phyloP scores from a whole-genome alignment of 2,888 invertebrate species.

The Drosophila pseudotalamancana region DNA sequence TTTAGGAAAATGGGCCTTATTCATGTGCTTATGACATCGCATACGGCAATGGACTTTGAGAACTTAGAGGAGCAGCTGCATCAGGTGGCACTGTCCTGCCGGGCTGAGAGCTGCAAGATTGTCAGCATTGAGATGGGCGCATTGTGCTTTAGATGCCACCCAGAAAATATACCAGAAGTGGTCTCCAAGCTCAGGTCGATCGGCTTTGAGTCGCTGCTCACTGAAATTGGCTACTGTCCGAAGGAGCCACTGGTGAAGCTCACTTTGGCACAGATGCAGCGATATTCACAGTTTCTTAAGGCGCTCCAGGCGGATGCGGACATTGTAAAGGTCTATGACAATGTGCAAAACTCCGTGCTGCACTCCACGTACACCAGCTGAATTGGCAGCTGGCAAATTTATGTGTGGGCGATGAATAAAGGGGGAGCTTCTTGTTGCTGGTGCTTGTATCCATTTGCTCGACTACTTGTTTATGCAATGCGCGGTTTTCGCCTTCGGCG shows the following conservation, averaged over 20 bases:
- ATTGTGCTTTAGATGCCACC: conserved; percentile 61
- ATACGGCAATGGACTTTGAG: conserved; percentile 16
- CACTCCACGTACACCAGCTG: conserved; percentile 1
- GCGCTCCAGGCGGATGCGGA: conserved; percentile 46
- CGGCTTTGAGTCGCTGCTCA: conserved; percentile 52
- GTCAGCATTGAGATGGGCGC: conserved; percentile 42
- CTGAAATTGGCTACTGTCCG: conserved; percentile 52
- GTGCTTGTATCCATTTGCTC: conserved; percentile 70
- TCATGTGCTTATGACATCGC: conserved; percentile 43
- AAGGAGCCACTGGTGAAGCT: conserved; percentile 42
- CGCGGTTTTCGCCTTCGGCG: conserved; percentile 24
- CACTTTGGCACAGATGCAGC: conserved; percentile 18
- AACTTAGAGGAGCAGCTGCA: conserved; percentile 41
- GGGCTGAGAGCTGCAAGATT: conserved; percentile 48
- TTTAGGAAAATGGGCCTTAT: conserved; percentile 58
- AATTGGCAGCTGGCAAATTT: conserved; percentile 38
- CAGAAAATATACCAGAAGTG: conserved; percentile 40
- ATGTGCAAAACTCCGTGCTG: conserved; percentile 50
- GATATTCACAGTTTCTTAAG: conserved; percentile 54
- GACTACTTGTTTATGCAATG: conserved; percentile 76
- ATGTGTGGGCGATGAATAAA: conserved; percentile 42
- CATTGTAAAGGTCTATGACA: conserved; percentile 68
- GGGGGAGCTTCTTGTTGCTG: conserved; percentile 21
- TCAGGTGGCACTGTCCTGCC: conserved; percentile 49
- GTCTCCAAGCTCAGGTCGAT: conserved; percentile 27